Evolutionary conservation across 2,113 vertebrate species (phyloP).

Genomic region (Rhea pennata): DNA sequence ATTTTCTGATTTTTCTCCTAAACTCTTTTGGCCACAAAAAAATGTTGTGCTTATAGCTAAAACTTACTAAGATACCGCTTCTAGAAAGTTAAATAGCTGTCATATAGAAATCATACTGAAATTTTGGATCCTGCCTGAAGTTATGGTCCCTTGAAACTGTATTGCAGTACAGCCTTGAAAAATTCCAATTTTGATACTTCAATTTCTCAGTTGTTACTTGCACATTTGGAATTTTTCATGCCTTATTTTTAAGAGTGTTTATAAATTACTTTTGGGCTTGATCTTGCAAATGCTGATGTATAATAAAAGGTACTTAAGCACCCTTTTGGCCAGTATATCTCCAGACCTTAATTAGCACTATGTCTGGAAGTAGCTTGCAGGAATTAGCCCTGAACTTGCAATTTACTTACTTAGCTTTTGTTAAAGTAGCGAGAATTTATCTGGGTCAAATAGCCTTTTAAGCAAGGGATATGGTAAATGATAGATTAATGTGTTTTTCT

Average conservation of each 20-base stretch:
- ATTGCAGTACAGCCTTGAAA: background rate
- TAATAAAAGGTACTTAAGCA: background rate
- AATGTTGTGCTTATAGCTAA: background rate
- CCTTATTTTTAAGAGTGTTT: background rate
- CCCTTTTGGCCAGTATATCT: background rate
- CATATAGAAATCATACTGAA: background rate
- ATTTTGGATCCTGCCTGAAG: background rate
- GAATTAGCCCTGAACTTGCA: background rate
- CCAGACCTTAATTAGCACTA: background rate
- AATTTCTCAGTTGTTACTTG: background rate
- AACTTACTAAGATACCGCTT: background rate
- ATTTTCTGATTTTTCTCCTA: background rate
- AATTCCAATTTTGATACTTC: background rate
- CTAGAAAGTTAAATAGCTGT: background rate
- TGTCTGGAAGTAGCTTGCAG: background rate
- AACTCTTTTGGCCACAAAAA: background rate
- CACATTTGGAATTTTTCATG: background rate
- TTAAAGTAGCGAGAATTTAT: background rate
- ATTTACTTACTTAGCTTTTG: background rate
- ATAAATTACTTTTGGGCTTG: background rate
- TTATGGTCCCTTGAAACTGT: background rate
- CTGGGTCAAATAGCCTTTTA: background rate
- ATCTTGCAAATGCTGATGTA: background rate
- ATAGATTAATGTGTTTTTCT: conserved; percentile 11
- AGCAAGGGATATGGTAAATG: background rate